Conservation (phyloP, 2,888 invertebrate genomes). For the Hypolimnas misippus region DNA sequence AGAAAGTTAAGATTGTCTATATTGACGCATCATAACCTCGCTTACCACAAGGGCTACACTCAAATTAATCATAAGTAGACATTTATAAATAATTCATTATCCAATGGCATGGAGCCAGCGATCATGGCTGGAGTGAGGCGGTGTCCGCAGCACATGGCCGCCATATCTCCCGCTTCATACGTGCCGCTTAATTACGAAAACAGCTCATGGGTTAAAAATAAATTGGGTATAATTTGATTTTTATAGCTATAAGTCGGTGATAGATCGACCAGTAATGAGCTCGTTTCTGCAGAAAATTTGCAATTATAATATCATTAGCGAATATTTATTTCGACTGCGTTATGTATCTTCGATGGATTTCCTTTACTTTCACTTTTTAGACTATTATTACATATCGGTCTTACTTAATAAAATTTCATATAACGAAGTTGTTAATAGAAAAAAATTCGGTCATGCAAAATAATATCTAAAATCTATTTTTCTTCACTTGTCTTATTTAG, state of each 20-base stretch:
- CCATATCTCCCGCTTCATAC: conserved; percentile 51
- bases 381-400: not conserved
- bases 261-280: conserved; percentile 34
- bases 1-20: not conserved
- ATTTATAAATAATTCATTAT: conserved; percentile 48
- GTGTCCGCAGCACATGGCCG: conserved; percentile 63
- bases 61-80: conserved; percentile 43
- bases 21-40: not conserved
- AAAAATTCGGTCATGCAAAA: too few species aligned
- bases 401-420: not conserved
- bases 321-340: not conserved
- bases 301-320: conserved; percentile 13
- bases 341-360: not conserved
- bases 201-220: conserved; percentile 42
- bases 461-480: too few species aligned
- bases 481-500: too few species aligned
- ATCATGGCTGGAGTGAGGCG: conserved; percentile 50
- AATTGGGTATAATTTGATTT: conserved; percentile 41
- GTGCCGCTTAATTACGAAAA: conserved; percentile 42
- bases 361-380: not conserved
- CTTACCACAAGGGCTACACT: conserved; percentile 21
- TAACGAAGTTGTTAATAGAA: too few species aligned
- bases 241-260: conserved; percentile 26
- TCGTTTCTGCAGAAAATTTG: conserved; percentile 21
- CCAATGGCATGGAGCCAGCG: conserved; percentile 62